Percentiles rank a stretch among this genome's conserved stretches.
phyloP scores from a whole-genome alignment of 1,140 invertebrate species.

The Euura lappo region DNA sequence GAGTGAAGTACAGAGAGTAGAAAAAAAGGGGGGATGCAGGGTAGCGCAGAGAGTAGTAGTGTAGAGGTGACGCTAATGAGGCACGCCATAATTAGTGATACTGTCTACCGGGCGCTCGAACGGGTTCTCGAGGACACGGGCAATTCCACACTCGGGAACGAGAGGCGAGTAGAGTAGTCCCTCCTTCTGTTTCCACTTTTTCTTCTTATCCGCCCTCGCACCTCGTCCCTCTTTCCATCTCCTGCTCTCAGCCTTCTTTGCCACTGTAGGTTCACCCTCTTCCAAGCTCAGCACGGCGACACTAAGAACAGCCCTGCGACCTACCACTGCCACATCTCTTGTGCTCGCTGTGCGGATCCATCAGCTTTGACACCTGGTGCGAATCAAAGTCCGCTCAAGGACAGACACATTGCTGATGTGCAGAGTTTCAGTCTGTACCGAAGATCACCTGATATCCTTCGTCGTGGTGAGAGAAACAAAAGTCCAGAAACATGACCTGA shows the following conservation, averaged over 20 bases:
- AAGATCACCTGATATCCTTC: no score
- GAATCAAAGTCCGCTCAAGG: no score
- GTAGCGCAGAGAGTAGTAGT: not conserved
- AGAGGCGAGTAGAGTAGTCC: not conserved
- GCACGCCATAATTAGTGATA: constrained; percentile 61
- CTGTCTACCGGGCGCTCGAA: constrained; percentile 41
- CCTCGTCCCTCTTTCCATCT: not conserved
- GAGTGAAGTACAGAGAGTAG: not conserved
- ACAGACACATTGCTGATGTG: no score
- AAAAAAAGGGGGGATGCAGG: constrained; percentile 9
- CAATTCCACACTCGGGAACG: constrained; percentile 1
- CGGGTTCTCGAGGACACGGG: constrained; percentile 25
- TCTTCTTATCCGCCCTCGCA: not conserved
- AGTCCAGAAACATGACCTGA: no score
- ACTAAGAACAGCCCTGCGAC: not conserved
- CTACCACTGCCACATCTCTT: not conserved
- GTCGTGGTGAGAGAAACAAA: no score
- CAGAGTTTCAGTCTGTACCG: no score
- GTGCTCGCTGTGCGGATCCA: not conserved
- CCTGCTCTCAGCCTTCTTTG: not conserved
- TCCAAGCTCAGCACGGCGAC: not conserved
- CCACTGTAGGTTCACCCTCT: not conserved
- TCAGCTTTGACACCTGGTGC: no score
- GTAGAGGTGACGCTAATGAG: constrained; percentile 54
- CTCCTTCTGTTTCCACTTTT: not conserved